A percentile compares a stretch with the other conserved stretches of the same genome.
Conservation (phyloP, 2,888 invertebrate genomes). For the Nasonia oneida region DNA sequence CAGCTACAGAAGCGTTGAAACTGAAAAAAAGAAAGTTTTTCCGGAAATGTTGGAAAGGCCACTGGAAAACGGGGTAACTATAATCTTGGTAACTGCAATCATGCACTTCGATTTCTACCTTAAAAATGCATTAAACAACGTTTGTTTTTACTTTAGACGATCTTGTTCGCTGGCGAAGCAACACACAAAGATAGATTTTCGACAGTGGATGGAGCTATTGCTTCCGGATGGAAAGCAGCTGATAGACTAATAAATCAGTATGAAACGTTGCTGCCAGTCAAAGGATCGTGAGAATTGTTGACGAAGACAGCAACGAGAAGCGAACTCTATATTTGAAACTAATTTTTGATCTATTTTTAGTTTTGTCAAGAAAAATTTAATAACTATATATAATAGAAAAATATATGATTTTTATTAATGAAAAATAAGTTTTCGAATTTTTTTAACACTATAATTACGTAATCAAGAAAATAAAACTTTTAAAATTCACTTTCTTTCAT, state of each 20-base stretch:
- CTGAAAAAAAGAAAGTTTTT: constrained; percentile 65
- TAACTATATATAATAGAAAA: not conserved
- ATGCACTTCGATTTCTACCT: constrained; percentile 63
- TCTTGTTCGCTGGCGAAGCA: constrained; percentile 86
- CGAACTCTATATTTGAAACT: not conserved
- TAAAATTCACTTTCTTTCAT: too few relatives aligned
- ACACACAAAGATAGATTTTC: constrained; percentile 82
- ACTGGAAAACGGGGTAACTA: constrained; percentile 25
- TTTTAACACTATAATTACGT: not conserved
- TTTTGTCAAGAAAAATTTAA: not conserved
- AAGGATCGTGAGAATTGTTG: not conserved
- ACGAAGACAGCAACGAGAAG: not conserved
- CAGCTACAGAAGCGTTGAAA: constrained; percentile 79
- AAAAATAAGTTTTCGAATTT: not conserved
- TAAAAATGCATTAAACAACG: constrained; percentile 60
- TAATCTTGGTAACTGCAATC: not conserved
- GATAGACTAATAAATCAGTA: constrained; percentile 79
- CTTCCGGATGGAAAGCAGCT: constrained; percentile 86
- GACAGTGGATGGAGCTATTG: constrained; percentile 86
- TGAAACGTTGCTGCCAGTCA: not conserved
- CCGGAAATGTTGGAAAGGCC: constrained; percentile 77
- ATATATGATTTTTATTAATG: not conserved
- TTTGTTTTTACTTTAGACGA: constrained; percentile 72
- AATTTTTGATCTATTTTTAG: too few relatives aligned
- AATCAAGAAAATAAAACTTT: too few relatives aligned